Conservation (phyloP, 1,140 invertebrate species). For the Leguminivora glycinivorella region DNA sequence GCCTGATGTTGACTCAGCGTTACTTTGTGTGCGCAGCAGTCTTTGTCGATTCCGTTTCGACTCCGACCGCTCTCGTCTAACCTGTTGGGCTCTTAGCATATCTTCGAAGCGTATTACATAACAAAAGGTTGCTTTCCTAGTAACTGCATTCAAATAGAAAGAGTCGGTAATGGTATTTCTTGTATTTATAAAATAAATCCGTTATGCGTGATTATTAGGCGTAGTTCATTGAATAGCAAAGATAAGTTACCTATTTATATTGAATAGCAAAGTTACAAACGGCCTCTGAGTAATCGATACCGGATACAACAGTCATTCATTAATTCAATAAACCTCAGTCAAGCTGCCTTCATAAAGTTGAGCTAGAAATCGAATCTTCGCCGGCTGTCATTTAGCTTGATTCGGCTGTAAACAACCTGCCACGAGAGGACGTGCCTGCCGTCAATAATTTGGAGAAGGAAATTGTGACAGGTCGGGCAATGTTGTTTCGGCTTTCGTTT, state of each 20-base stretch:
- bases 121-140: constrained; percentile 16
- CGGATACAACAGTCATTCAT: not conserved
- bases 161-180: not conserved
- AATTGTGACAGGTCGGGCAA: constrained; percentile 30
- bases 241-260: too few species aligned
- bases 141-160: not conserved
- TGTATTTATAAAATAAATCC: not conserved
- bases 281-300: not conserved
- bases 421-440: constrained; percentile 29
- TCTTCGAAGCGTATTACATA: constrained; percentile 31
- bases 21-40: constrained; percentile 49
- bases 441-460: constrained; percentile 30
- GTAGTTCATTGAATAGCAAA: not conserved
- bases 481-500: constrained; percentile 34
- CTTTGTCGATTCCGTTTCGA: constrained; percentile 47
- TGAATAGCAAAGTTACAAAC: not conserved
- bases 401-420: constrained; percentile 34
- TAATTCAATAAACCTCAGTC: constrained; percentile 33
- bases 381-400: constrained; percentile 35
- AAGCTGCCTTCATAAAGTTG: constrained; percentile 32
- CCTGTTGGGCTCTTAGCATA: constrained; percentile 43
- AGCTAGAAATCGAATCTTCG: constrained; percentile 37
- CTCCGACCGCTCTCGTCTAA: constrained; percentile 40
- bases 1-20: constrained; percentile 52
- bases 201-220: not conserved